Conservation (phyloP, 2,113 vertebrate species). For the Neodontobutis hainanensis region DNA sequence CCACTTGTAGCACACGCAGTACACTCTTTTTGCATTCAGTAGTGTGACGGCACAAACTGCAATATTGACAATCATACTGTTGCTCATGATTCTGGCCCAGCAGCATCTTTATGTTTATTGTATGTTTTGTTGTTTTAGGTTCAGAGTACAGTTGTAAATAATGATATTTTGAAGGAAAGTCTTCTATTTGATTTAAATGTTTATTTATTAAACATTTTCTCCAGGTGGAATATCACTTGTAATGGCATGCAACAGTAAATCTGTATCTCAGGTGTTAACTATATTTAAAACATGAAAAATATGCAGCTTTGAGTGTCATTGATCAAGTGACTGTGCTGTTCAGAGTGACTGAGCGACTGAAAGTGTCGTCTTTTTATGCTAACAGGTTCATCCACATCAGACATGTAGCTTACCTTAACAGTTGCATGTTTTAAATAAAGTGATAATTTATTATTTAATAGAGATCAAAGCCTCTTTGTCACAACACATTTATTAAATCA, state of each 20-base stretch:
- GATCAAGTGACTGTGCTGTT: slow-evolving; percentile 35
- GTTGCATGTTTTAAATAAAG: not conserved
- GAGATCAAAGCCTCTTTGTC: too few species aligned
- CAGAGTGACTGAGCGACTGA: slow-evolving; percentile 27
- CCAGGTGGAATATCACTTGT: slow-evolving; percentile 17
- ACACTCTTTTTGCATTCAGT: slow-evolving; percentile 8
- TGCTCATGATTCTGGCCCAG: slow-evolving; percentile 50
- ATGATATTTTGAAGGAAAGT: slow-evolving; percentile 31
- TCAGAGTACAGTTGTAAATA: slow-evolving; percentile 38
- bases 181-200: slow-evolving; percentile 41
- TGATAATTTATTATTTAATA: not conserved
- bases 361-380: slow-evolving; percentile 12
- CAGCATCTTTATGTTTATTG: slow-evolving; percentile 8
- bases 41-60: slow-evolving; percentile 44
- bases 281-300: slow-evolving; percentile 23
- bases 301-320: slow-evolving; percentile 38
- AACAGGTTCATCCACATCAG: not conserved
- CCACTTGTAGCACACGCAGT: slow-evolving; percentile 30
- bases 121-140: slow-evolving; percentile 19
- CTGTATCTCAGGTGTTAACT: slow-evolving; percentile 61
- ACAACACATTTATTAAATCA: not conserved
- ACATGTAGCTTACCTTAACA: not conserved
- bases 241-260: slow-evolving; percentile 48
- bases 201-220: slow-evolving; percentile 48
- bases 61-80: slow-evolving; percentile 58